Evolutionary conservation across 2,113 vertebrate species (phyloP), one percentile per base, ranked within the genome.

Genomic region (Vulpes vulpes): DNA sequence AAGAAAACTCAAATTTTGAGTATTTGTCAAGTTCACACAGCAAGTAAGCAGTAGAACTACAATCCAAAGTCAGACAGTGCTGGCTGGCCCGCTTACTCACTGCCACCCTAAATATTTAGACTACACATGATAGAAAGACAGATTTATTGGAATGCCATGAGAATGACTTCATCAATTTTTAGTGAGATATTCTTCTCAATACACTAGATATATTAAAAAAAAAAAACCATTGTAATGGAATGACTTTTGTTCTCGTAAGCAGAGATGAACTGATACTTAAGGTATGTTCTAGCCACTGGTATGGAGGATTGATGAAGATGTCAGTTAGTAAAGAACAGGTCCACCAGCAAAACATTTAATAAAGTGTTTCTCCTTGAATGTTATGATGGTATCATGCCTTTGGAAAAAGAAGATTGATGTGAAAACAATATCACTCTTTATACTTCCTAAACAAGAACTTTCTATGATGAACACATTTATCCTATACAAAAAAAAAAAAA

Each of bases 341-440:
- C 53, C n/a, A 78, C 82, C 69, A 65, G 57, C 35, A 85, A 89
- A 96, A 97, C 67, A 90, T 89, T 95, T 96, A 97, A 97, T 94
- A 96, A 96, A 95, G 87, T 51, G 65, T 62, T 98, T 98, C 82
- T 88, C 93, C 96, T 95, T 97, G 84, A 98, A 67, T 92, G 73
- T 81, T 84, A 82, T 81, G 95, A 91, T 43, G 82, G 53, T 84
- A 89, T 96, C 89, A n/a, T 88, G 67, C 49, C 38, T 87, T 95
- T 95, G 53, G 95, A 92, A 95, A 97, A 69, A 81, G 60, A 98
- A 97, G 92, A 98, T 91, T 92, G 89, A 98, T 97, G 94, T 64
- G 38, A 94, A 97, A 95, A 84, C 32, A 82, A 10, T 83, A 78
- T n/a, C 73, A 74, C 35, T 89, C 59, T 94, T 96, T 97, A 91